Evolutionary conservation across 2,113 vertebrate genomes (phyloP), one percentile per base, ranked within the genome.

Genomic region (Melanostigma gelatinosum): DNA sequence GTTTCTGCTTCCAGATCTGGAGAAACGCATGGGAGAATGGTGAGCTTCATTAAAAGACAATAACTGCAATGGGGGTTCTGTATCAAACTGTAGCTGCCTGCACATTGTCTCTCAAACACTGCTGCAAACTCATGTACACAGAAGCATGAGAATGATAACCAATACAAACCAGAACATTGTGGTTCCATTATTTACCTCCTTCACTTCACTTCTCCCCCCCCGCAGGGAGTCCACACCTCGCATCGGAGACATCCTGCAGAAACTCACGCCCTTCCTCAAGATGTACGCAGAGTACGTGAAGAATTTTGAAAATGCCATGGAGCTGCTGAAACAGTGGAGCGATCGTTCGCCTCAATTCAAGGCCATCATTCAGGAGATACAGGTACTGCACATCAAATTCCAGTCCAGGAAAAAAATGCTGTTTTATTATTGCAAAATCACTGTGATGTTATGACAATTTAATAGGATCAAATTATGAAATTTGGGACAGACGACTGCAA

Each of bases 261-360:
- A 98, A 85, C 92, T 99, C 88, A 97, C 98, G 0, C 98, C 98
- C 60, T 99, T 99, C 90, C 96, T 99, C 79, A 99, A 99, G 93
- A 99, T 99, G 98, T 99, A 99, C 0, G 97, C 96, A 0, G 98
- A 99, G 62, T 99, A 99, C 0, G 97, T 99, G 82, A 98, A 96
- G 83, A 98, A 99, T 72, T 99, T 99, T 6, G 98, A 99, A 74
- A 96, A 98, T 0, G 98, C 98, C 48, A 97, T 98, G 97, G 98
- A 97, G 72, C 72, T 98, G 88, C 95, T 99, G 84, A 99, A 99
- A 91, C 96, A 91, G 0, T 99, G 97, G 97, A 97, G 89, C 0
- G 97, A 99, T 42, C 95, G 97, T 3, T 96, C 96, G 0, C 96
- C 96, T 71, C 96, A 96, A 63, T 99, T 99, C 91, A 99, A 99